These are phyloP conservation scores for Drosophila quinaria DNA, from an alignment of 2,888 invertebrate genomes.

Conservation along the genomic window DNA sequence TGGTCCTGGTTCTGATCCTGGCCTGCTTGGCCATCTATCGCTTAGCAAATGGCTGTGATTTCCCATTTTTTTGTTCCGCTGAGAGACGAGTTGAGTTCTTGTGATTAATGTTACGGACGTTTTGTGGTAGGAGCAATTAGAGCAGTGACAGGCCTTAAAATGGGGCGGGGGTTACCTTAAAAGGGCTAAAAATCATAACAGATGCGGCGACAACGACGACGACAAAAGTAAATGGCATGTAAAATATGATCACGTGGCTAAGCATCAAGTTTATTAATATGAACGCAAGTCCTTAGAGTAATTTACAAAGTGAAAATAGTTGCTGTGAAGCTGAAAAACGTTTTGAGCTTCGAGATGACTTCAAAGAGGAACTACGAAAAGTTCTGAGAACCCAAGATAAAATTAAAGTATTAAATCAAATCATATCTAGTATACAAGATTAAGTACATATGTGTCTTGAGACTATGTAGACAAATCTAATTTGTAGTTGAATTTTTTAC, in stretches of 20 bases:
- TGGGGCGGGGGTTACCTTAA: conserved; percentile 1
- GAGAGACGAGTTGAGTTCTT: conserved; percentile 66
- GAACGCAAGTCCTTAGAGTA: conserved; percentile 3
- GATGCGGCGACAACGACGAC: conserved; percentile 56
- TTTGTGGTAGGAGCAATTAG: conserved; percentile 80
- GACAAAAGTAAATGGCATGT: conserved; percentile 73
- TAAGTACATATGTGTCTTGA: no score
- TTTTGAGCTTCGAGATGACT: not conserved
- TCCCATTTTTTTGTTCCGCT: conserved; percentile 47
- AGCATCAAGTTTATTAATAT: conserved; percentile 50
- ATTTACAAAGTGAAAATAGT: conserved; percentile 7
- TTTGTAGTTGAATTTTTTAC: no score
- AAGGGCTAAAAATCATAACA: conserved; percentile 55
- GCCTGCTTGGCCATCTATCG: conserved; percentile 59
- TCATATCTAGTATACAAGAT: not conserved
- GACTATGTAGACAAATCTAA: no score
- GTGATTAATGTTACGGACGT: conserved; percentile 71
- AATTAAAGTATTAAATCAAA: not conserved
- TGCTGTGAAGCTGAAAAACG: not conserved
- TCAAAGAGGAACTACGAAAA: not conserved
- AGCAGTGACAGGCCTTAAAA: conserved; percentile 76
- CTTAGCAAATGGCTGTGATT: conserved; percentile 80
- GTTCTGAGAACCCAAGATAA: not conserved
- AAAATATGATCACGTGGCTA: conserved; percentile 75
- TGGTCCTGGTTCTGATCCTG: conserved; percentile 12